These are phyloP conservation scores for Chloroclystis v-ata DNA, from an alignment of 2,888 invertebrate species.

Conservation along the genomic window DNA sequence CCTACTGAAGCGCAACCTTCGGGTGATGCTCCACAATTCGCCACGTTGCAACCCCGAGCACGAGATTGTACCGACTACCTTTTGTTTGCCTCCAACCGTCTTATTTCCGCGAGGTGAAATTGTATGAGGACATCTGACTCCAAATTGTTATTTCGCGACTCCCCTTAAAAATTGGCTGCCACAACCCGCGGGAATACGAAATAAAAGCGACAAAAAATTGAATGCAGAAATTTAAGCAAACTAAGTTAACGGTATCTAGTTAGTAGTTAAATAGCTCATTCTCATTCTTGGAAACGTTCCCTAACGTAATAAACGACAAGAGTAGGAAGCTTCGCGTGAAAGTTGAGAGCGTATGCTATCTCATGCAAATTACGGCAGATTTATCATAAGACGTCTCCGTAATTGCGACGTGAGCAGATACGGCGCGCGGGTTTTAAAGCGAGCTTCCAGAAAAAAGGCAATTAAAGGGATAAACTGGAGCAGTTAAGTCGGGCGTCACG, in stretches of 20 bases:
- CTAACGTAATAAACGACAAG: slow-evolving; percentile 76
- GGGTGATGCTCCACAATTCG: slow-evolving; percentile 67
- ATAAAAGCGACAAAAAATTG: slow-evolving; percentile 38
- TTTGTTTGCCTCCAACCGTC: slow-evolving; percentile 72
- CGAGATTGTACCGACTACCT: slow-evolving; percentile 68
- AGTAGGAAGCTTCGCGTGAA: slow-evolving; percentile 74
- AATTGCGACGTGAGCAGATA: slow-evolving; percentile 78
- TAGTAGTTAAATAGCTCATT: slow-evolving; percentile 75
- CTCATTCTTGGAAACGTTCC: slow-evolving; percentile 74
- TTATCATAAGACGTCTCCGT: slow-evolving; percentile 78
- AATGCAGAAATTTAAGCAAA: slow-evolving; percentile 44
- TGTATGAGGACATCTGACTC: slow-evolving; percentile 57
- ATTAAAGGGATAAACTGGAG: slow-evolving; percentile 76
- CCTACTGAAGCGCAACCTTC: slow-evolving; percentile 52
- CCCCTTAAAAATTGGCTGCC: slow-evolving; percentile 41
- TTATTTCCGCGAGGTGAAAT: slow-evolving; percentile 68
- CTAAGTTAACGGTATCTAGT: slow-evolving; percentile 63
- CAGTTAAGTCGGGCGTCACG: slow-evolving; percentile 70
- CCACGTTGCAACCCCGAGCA: slow-evolving; percentile 58
- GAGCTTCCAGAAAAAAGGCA: slow-evolving; percentile 74
- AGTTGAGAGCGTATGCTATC: slow-evolving; percentile 78
- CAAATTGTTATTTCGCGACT: slow-evolving; percentile 60
- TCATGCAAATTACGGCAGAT: slow-evolving; percentile 78
- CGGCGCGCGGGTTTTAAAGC: slow-evolving; percentile 68
- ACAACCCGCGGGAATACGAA: slow-evolving; percentile 30